Evolutionary conservation across 2,888 invertebrate species (phyloP).

Genomic region (Eupithecia vulgata): DNA sequence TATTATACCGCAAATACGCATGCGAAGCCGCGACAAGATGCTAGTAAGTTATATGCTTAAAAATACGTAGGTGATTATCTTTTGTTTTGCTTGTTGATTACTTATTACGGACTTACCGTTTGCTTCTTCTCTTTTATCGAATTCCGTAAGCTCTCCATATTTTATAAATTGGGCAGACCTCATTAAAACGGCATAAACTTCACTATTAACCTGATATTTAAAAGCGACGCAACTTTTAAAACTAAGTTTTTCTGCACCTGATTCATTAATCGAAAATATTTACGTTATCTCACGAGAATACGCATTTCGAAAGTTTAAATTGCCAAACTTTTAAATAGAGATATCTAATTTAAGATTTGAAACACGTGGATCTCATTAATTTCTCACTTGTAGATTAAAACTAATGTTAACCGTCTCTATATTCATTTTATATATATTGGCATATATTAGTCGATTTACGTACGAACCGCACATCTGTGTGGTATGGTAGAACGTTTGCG

Average conservation of each 20-base stretch:
- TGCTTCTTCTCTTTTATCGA: conserved; percentile 50
- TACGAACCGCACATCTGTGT: conserved; percentile 41
- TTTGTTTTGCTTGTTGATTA: not conserved
- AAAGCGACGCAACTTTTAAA: not conserved
- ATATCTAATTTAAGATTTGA: conserved; percentile 22
- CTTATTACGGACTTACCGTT: conserved; percentile 26
- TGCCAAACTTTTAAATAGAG: conserved; percentile 18
- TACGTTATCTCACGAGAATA: conserved; percentile 2
- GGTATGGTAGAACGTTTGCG: conserved; percentile 44
- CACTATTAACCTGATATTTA: not conserved
- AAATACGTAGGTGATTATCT: not conserved
- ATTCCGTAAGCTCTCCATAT: conserved; percentile 24
- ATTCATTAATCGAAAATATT: conserved; percentile 14
- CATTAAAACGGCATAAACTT: not conserved
- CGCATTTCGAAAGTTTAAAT: conserved; percentile 17
- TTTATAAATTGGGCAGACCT: not conserved
- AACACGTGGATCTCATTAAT: conserved; percentile 21
- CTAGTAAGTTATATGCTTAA: too few species aligned
- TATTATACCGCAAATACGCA: too few species aligned
- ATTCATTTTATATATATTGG: conserved; percentile 37
- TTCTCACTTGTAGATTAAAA: conserved; percentile 29
- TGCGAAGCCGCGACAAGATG: too few species aligned
- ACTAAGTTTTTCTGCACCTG: not conserved
- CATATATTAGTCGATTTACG: not conserved
- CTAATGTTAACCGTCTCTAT: conserved; percentile 33